A percentile compares a stretch with the other conserved stretches of the same genome.
Evolutionary conservation across 2,797 vertebrate genomes (phyloP).

Genomic region (Alcedo quadribrachys): DNA sequence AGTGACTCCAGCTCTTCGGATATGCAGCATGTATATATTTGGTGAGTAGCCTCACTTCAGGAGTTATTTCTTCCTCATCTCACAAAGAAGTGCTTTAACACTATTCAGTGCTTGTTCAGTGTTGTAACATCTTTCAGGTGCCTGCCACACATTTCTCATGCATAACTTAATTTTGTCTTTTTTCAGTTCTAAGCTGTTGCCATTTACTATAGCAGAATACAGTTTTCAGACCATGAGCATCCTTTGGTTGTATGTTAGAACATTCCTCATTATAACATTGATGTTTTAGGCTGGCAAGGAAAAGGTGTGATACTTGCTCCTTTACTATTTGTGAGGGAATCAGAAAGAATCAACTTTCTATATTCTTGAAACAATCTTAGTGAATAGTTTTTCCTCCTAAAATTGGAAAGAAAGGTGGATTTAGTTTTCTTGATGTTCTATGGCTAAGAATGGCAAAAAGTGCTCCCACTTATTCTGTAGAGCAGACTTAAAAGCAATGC

Average conservation of each 20-base stretch:
- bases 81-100: not conserved
- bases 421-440: not conserved
- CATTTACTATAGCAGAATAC: not conserved
- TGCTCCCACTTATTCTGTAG: not conserved
- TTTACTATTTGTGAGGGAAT: not conserved
- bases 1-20: not conserved
- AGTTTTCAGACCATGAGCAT: not conserved
- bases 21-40: not conserved
- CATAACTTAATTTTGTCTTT: not conserved
- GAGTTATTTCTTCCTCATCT: not conserved
- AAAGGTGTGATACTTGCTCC: not conserved
- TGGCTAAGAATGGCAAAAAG: not conserved
- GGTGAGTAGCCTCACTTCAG: not conserved
- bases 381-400: not conserved
- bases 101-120: not conserved
- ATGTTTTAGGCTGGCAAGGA: not conserved
- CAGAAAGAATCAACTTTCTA: not conserved
- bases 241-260: not conserved
- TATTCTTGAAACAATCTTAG: not conserved
- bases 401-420: not conserved
- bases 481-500: not conserved
- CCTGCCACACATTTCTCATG: not conserved
- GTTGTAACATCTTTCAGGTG: not conserved
- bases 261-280: not conserved
- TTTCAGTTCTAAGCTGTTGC: not conserved